Conservation (phyloP, 2,797 vertebrate genomes). For the Cynodonichthys magdalenae region DNA sequence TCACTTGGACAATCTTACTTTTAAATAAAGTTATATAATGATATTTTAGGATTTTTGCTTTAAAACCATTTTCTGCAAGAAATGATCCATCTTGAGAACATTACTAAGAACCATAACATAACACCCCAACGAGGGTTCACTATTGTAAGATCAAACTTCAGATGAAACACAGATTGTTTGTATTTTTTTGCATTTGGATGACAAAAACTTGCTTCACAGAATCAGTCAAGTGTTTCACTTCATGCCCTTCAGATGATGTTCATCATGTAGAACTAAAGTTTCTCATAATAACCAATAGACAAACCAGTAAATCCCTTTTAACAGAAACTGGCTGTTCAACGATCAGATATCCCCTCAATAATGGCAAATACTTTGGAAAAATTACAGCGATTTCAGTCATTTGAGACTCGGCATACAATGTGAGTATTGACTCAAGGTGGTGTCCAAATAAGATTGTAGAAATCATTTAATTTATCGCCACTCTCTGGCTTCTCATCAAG, state of each 20-base stretch:
- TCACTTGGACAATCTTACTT: neutral
- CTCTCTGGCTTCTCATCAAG: constrained; percentile 21
- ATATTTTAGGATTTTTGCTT: constrained; percentile 6
- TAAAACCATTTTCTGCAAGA: neutral
- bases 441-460: neutral
- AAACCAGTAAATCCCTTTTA: neutral
- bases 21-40: constrained; percentile 5
- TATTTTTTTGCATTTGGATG: constrained; percentile 25
- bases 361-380: constrained; percentile 1
- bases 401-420: constrained; percentile 3
- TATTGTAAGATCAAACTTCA: neutral
- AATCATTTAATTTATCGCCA: constrained; percentile 7
- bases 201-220: constrained; percentile 2
- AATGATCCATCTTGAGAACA: neutral
- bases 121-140: neutral
- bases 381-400: neutral
- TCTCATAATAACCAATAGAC: no score
- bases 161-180: neutral
- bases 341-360: constrained; percentile 16
- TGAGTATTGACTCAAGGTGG: constrained; percentile 1
- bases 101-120: constrained; percentile 6
- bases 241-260: constrained; percentile 7
- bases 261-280: constrained; percentile 13
- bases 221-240: neutral
- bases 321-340: constrained; percentile 10